These are phyloP conservation scores for Andrena haemorrhoa DNA, from an alignment of 2,888 invertebrate genomes.

Conservation along the genomic window DNA sequence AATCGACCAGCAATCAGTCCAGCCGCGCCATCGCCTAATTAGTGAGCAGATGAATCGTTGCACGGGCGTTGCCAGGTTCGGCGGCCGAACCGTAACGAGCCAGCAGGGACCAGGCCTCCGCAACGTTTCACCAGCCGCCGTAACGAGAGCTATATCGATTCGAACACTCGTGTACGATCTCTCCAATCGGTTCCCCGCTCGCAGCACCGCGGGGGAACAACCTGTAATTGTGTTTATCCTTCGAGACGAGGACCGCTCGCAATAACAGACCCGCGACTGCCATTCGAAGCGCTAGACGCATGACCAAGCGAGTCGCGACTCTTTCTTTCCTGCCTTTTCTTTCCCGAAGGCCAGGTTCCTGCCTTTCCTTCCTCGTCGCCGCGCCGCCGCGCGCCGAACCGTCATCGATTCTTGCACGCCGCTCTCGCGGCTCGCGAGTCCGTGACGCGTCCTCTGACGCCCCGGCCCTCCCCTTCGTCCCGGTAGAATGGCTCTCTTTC, in stretches of 20 bases:
- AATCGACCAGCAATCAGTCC: conserved; percentile 8
- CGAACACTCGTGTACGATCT: conserved; percentile 25
- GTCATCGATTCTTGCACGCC: neutral
- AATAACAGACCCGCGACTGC: conserved; percentile 64
- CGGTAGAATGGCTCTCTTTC: neutral
- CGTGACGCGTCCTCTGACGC: neutral
- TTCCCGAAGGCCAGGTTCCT: neutral
- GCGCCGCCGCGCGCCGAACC: neutral
- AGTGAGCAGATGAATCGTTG: conserved; percentile 35
- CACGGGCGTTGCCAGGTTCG: neutral
- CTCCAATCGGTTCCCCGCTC: neutral
- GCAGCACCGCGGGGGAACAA: conserved; percentile 40
- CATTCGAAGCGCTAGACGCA: conserved; percentile 54
- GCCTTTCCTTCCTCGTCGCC: conserved; percentile 2
- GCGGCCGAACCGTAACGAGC: conserved; percentile 6
- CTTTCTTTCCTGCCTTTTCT: neutral
- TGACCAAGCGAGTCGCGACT: conserved; percentile 41
- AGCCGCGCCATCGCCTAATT: conserved; percentile 27
- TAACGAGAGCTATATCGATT: conserved; percentile 44
- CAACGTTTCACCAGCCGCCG: conserved; percentile 1
- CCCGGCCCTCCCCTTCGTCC: neutral
- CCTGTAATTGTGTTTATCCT: conserved; percentile 63
- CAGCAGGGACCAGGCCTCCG: neutral
- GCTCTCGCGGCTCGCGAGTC: neutral
- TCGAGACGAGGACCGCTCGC: conserved; percentile 47